These are phyloP conservation scores for Notodonta dromedarius DNA, from an alignment of 2,888 invertebrate genomes.

Conservation along the genomic window DNA sequence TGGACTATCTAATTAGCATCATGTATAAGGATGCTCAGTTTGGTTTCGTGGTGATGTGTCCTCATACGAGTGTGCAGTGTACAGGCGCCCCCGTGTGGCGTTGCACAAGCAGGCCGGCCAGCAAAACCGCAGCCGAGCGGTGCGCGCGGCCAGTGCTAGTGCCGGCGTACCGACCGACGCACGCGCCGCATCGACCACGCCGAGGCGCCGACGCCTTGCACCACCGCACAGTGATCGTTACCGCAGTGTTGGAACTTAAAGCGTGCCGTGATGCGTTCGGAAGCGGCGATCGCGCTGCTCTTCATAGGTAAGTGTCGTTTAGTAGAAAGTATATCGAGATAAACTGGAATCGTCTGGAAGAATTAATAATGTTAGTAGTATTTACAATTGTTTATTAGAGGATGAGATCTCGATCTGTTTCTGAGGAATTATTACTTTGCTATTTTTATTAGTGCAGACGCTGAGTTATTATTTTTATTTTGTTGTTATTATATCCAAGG, in stretches of 20 bases:
- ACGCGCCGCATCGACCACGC: constrained; percentile 20
- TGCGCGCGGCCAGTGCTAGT: constrained; percentile 34
- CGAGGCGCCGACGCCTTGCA: background rate
- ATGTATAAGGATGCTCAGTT: too few relatives aligned
- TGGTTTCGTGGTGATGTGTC: too few relatives aligned
- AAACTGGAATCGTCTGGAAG: background rate
- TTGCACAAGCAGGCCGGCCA: constrained; percentile 17
- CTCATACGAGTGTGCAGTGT: constrained; percentile 9
- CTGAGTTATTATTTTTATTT: background rate
- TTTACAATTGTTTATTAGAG: background rate
- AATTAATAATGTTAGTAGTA: background rate
- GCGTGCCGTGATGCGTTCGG: constrained; percentile 29
- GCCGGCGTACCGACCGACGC: constrained; percentile 25
- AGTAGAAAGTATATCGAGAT: background rate
- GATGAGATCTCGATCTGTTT: background rate
- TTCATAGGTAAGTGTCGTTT: constrained; percentile 51
- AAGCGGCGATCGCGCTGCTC: constrained; percentile 41
- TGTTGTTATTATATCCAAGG: background rate
- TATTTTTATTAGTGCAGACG: background rate
- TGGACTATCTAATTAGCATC: too few relatives aligned
- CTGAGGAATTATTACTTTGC: background rate
- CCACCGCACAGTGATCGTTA: constrained; percentile 7
- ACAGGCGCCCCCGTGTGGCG: constrained; percentile 11
- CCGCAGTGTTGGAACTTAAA: background rate
- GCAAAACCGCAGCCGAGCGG: constrained; percentile 24